Evolutionary conservation across 2,797 vertebrate species (phyloP).

Genomic region (Poeciliopsis infans): DNA sequence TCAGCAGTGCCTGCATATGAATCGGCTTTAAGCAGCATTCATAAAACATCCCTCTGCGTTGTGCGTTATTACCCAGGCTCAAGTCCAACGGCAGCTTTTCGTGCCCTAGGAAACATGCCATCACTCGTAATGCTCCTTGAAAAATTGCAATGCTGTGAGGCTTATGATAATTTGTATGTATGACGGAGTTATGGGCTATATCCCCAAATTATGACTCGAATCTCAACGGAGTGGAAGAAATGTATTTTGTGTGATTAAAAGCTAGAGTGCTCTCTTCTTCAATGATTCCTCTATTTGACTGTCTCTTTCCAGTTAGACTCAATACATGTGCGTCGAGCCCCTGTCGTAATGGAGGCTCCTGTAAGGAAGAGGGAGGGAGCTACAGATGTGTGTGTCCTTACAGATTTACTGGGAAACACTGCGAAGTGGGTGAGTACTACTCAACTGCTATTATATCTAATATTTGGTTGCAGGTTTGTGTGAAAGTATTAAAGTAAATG

Average conservation of each 20-base stretch:
- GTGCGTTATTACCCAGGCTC: conserved; percentile 31
- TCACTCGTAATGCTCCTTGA: conserved; percentile 53
- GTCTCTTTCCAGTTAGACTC: conserved; percentile 86
- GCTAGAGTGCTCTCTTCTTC: conserved; percentile 19
- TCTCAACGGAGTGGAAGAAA: conserved; percentile 43
- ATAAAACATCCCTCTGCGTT: conserved; percentile 22
- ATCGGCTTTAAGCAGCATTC: background rate
- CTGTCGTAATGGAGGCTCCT: conserved; percentile 95
- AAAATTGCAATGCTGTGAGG: conserved; percentile 59
- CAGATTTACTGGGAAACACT: conserved; percentile 94
- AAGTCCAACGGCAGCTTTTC: conserved; percentile 24
- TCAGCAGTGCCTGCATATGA: conserved; percentile 1
- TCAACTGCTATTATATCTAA: background rate
- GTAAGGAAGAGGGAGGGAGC: conserved; percentile 86
- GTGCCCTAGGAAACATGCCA: conserved; percentile 55
- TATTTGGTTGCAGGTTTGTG: background rate
- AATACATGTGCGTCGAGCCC: conserved; percentile 90
- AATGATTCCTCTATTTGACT: conserved; percentile 47
- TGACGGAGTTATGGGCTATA: conserved; percentile 49
- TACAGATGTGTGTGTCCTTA: conserved; percentile 94
- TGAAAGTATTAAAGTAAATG: background rate
- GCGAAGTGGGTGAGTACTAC: conserved; percentile 91
- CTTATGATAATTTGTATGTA: conserved; percentile 56
- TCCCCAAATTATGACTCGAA: conserved; percentile 48
- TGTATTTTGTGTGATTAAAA: conserved; percentile 53